A percentile compares a stretch with the other conserved stretches of the same genome.
Evolutionary conservation across 2,888 invertebrate species (phyloP).

Genomic region (Tetragonula carbonaria): DNA sequence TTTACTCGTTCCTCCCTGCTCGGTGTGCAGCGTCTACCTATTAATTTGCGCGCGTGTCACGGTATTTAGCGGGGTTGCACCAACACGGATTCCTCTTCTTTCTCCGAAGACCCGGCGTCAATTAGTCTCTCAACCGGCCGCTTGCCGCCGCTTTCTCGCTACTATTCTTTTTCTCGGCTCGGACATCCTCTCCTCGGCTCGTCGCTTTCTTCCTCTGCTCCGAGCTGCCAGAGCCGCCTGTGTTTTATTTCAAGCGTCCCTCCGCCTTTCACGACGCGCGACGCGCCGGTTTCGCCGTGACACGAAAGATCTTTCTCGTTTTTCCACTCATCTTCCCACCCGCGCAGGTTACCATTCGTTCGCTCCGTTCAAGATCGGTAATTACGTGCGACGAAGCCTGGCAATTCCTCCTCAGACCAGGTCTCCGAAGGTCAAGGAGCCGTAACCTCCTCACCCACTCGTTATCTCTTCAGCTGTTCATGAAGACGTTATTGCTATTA

Average conservation of each 20-base stretch:
- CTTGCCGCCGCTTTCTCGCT: constrained; percentile 28
- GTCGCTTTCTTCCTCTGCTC: constrained; percentile 32
- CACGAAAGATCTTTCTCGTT: constrained; percentile 50
- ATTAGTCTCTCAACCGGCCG: constrained; percentile 75
- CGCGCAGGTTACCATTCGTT: constrained; percentile 55
- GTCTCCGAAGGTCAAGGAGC: constrained; percentile 53
- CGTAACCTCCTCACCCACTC: constrained; percentile 59
- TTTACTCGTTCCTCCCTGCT: constrained; percentile 68
- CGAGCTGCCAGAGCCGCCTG: constrained; percentile 32
- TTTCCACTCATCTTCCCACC: constrained; percentile 46
- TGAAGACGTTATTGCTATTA: constrained; percentile 75
- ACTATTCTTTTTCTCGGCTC: constrained; percentile 35
- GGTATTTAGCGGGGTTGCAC: constrained; percentile 68
- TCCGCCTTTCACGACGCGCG: constrained; percentile 42
- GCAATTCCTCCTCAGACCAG: constrained; percentile 12
- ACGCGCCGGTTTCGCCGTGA: constrained; percentile 57
- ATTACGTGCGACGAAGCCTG: constrained; percentile 33
- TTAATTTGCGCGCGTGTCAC: constrained; percentile 75
- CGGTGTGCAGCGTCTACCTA: constrained; percentile 66
- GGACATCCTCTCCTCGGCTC: background rate
- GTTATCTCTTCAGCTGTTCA: constrained; percentile 50
- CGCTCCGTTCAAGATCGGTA: constrained; percentile 32
- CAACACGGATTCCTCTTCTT: constrained; percentile 59
- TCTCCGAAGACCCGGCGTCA: constrained; percentile 70
- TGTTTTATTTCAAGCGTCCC: constrained; percentile 65